phyloP scores from a whole-genome alignment of 2,888 invertebrate species.

The Gerris lacustris region DNA sequence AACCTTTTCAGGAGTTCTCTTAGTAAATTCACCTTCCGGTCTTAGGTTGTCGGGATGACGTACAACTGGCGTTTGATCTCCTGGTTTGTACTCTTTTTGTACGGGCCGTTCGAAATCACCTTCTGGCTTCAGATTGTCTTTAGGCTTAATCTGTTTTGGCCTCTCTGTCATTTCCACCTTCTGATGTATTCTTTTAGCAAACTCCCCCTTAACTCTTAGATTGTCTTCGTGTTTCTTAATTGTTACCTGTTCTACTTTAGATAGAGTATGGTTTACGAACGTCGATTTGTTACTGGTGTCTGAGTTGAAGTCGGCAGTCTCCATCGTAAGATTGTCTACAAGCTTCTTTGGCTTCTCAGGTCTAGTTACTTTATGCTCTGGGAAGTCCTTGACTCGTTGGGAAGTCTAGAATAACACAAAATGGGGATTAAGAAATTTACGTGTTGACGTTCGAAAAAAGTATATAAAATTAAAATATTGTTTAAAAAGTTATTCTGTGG shows the following conservation, averaged over 20 bases:
- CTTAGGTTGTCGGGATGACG: slow-evolving; percentile 44
- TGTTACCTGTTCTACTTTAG: slow-evolving; percentile 28
- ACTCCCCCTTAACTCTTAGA: slow-evolving; percentile 43
- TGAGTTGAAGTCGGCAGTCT: slow-evolving; percentile 29
- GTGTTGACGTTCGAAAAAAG: too few species aligned
- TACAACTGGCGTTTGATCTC: slow-evolving; percentile 31
- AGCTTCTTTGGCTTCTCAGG: slow-evolving; percentile 31
- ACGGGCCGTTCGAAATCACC: slow-evolving; percentile 43
- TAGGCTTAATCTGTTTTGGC: slow-evolving; percentile 39
- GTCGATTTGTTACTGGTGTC: slow-evolving; percentile 31
- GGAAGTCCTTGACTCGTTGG: slow-evolving; percentile 26
- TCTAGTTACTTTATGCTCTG: slow-evolving; percentile 29
- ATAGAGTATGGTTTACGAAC: slow-evolving; percentile 29
- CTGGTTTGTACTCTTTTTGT: slow-evolving; percentile 35
- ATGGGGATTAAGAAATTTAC: too few species aligned
- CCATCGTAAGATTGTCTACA: slow-evolving; percentile 29
- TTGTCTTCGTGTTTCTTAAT: slow-evolving; percentile 40
- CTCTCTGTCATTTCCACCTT: slow-evolving; percentile 30
- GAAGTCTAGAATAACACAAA: too few species aligned
- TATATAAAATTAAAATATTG: too few species aligned
- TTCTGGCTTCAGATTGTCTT: slow-evolving; percentile 43
- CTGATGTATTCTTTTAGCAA: slow-evolving; percentile 32
- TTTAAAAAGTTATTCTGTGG: too few species aligned
- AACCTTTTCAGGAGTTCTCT: slow-evolving; percentile 30
- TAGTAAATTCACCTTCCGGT: slow-evolving; percentile 37